These are phyloP conservation scores for Megalops cyprinoides DNA, from an alignment of 2,797 vertebrate genomes.

Conservation along the genomic window DNA sequence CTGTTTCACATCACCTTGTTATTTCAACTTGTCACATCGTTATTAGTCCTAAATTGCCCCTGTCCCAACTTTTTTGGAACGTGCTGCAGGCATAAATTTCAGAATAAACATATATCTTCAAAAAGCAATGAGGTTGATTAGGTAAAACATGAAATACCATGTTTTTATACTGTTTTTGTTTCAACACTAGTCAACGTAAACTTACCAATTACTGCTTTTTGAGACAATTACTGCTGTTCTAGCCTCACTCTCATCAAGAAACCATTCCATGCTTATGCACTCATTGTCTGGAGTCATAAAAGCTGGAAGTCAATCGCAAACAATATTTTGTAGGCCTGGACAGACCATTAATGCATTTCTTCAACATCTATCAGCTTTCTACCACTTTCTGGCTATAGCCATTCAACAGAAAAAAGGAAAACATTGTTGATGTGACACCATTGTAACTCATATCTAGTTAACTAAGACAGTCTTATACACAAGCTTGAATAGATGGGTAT, in stretches of 20 bases:
- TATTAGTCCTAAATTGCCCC: no score
- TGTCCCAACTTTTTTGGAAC: no score
- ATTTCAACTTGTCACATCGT: no score
- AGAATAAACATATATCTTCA: no score
- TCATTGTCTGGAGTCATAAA: constrained; percentile 54
- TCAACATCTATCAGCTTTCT: constrained; percentile 67
- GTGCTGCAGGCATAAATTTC: no score
- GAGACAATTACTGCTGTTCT: background rate
- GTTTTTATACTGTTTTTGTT: no score
- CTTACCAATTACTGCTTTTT: no score
- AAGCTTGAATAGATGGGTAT: background rate
- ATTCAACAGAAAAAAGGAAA: constrained; percentile 52
- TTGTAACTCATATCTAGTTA: background rate
- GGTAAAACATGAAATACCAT: no score
- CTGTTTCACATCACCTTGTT: no score
- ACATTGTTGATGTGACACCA: background rate
- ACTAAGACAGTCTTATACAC: background rate
- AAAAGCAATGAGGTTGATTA: no score
- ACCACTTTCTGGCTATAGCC: constrained; percentile 33
- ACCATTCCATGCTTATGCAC: background rate
- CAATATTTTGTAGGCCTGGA: constrained; percentile 55
- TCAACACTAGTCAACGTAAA: no score
- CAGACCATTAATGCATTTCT: constrained; percentile 45
- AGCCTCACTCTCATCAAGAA: background rate
- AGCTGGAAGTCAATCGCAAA: constrained; percentile 57